phyloP scores from a whole-genome alignment of 92 coral and sea anemone species.

The Palythoa grandiflora region DNA sequence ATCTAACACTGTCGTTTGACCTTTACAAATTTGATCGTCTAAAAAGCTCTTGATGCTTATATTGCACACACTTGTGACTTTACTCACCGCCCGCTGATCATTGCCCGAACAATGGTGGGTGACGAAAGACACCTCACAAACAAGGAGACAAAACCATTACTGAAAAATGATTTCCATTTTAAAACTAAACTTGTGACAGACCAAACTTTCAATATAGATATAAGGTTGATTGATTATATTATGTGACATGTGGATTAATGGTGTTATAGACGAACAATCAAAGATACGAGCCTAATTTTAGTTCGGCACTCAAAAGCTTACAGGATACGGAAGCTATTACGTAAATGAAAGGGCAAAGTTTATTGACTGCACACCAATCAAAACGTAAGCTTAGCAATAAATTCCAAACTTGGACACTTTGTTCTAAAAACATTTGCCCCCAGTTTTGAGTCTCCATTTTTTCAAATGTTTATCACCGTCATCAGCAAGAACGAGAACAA shows the following conservation, averaged over 20 bases:
- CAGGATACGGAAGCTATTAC: not conserved
- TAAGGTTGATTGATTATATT: not conserved
- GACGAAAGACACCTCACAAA: slow-evolving; percentile 6
- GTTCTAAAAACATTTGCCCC: too few species aligned
- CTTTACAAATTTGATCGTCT: not conserved
- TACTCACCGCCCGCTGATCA: slow-evolving; percentile 10
- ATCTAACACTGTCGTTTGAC: slow-evolving; percentile 18
- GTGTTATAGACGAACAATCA: not conserved
- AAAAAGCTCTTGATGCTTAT: not conserved
- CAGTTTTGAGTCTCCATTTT: too few species aligned
- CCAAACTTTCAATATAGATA: not conserved
- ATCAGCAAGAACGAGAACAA: too few species aligned
- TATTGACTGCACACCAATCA: not conserved
- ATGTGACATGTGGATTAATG: not conserved
- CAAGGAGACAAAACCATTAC: not conserved
- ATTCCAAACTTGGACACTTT: too few species aligned
- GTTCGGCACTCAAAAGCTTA: not conserved
- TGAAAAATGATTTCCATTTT: not conserved
- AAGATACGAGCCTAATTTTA: too few species aligned
- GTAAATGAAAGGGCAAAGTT: slow-evolving; percentile 2
- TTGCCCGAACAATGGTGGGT: not conserved
- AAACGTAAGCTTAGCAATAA: not conserved
- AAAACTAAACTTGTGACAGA: not conserved
- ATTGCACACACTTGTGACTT: not conserved
- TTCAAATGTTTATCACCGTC: too few species aligned